Evolutionary conservation across 2,797 vertebrate genomes (phyloP), one percentile per base, ranked within the genome.

Genomic region (Pyrocephalus nanus): DNA sequence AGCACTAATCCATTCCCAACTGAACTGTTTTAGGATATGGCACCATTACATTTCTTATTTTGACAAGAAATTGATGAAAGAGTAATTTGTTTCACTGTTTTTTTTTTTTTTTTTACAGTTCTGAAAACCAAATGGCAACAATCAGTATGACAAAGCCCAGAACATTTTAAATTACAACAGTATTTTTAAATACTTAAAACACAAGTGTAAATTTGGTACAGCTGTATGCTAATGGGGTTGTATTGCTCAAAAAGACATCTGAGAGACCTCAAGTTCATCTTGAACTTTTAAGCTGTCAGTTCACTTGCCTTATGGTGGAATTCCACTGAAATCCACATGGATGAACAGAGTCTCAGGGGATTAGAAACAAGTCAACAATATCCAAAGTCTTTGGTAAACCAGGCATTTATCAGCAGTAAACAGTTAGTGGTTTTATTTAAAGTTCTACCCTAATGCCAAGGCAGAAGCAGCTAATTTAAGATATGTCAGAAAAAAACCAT

Each of bases 391-490:
- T 87, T 45, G 47, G 90, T 94, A 96, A 95, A 93, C 69, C 5
- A 85, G 77, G 60, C 80, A 89, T 96, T 96, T 93, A 96, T 87
- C 92, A 90, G 62, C 91, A 92, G 87, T 80, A 89, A 95, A 95
- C 73, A 88, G 64, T 93, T 67, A 84, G 82, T 62, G 71, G 32
- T 43, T 89, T 88, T 84, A 95, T 92, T 94, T 93, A 79, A 95
- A 84, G 50, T 69, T 74, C 74, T 85, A 62, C 55, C 65, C 76
- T 60, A 84, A 92, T 3, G 48, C 79, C 51, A 84, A 69, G 76
- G 93, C 75, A 96, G 92, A 74, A 92, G 82, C 57, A 94, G 74
- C 83, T 90, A 85, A 94, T 95, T 95, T 93, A 86, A 86, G 93
- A 53, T 30, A 77, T 16, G 71, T 53, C 90, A 95, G 77, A 36